Evolutionary conservation across 2,888 invertebrate genomes (phyloP).

Genomic region (Phaedon cochleariae): DNA sequence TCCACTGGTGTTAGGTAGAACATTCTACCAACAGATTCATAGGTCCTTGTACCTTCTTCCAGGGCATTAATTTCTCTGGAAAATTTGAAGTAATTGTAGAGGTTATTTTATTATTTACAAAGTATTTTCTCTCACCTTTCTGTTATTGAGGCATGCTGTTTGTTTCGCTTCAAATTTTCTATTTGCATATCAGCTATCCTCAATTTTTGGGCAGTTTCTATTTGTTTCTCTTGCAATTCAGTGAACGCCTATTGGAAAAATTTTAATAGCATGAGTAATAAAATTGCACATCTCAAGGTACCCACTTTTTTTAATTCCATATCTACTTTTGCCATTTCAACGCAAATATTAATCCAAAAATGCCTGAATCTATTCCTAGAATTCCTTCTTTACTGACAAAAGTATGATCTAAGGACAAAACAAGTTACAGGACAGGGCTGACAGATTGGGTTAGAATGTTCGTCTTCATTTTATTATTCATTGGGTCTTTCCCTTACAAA

Average conservation of each 20-base stretch:
- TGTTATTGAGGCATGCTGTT: slow-evolving; percentile 77
- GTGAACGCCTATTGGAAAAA: slow-evolving; percentile 73
- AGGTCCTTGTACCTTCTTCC: slow-evolving; percentile 73
- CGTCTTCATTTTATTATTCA: no score
- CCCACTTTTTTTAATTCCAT: slow-evolving; percentile 61
- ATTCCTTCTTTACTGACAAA: no score
- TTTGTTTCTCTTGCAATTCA: slow-evolving; percentile 82
- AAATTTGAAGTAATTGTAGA: slow-evolving; percentile 19
- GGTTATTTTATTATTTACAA: not conserved
- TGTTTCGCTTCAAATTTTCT: slow-evolving; percentile 71
- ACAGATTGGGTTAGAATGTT: no score
- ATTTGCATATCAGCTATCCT: slow-evolving; percentile 82
- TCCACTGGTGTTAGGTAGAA: slow-evolving; percentile 76
- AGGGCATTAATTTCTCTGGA: slow-evolving; percentile 68
- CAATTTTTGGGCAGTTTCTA: slow-evolving; percentile 82
- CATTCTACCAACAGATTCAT: slow-evolving; percentile 86
- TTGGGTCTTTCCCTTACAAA: no score
- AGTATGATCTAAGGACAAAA: no score
- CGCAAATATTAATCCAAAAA: not conserved
- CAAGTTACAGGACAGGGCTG: no score
- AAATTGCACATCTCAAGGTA: slow-evolving; percentile 20
- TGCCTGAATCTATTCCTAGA: no score
- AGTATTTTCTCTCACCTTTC: slow-evolving; percentile 65
- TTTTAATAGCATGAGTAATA: no score
- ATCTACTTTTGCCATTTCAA: slow-evolving; percentile 56